Evolutionary conservation across 2,113 vertebrate genomes (phyloP), one percentile per base, ranked within the genome.

Genomic region (Eolophus roseicapilla): DNA sequence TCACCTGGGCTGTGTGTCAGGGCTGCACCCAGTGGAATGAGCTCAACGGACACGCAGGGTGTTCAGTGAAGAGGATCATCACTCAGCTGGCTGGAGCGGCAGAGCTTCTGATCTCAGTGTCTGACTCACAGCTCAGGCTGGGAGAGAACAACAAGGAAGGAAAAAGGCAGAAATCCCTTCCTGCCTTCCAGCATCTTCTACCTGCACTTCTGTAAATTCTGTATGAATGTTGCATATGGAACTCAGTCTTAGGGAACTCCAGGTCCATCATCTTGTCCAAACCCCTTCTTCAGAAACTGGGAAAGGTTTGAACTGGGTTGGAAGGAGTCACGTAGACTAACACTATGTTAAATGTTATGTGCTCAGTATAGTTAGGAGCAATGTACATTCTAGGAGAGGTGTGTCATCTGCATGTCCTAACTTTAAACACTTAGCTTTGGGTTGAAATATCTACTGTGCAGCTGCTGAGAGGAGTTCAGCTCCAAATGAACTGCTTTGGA

Each of bases 271-370:
- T 27, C 19, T 44, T 44, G 50, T 59, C 60, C 37, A 44, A 59
- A 50, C 13, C 13, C 12, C 15, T 39, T 67, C 37, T 28, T 50
- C 59, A 44, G 39, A 43, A 65, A 67, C 6, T 2, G 7, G 37
- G 13, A 18, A 37, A 46, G 7, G 13, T 60, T 44, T 65, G 33
- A 39, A 59, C 7, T 1, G 1, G 15, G 9, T n/a, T 67, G 52
- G 50, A 85, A 46, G 50, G 50, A n/a, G 23, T 33, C 6, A 31
- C 6, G 6, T 35, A 35, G n/a, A 75, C 24, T 59, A 29, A 52
- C 0, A 1, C 24, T 25, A 8, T 21, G 24, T 17, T 60, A 37
- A 80, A 50, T 1, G 0, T 65, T 37, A 59, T 4, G 0, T n/a
- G 16, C 18, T 73, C 33, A 2, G 39, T n/a, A 17, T 8, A 47